phyloP scores from a whole-genome alignment of 2,888 invertebrate genomes.

The Gymnosoma rotundatum region DNA sequence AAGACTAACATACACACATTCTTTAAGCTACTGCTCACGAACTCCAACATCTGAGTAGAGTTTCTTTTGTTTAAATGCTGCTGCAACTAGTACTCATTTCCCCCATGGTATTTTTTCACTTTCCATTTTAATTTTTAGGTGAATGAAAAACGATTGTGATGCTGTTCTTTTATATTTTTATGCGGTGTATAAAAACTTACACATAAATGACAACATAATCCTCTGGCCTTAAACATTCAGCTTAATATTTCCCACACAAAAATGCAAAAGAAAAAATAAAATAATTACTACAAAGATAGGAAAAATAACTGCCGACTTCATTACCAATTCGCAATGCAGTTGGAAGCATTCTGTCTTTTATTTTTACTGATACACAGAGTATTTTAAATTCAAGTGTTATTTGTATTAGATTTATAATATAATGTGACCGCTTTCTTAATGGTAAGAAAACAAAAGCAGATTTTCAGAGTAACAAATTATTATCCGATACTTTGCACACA shows the following conservation, averaged over 20 bases:
- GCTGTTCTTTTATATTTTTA: constrained; percentile 67
- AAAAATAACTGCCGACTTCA: constrained; percentile 48
- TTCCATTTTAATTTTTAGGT: constrained; percentile 27
- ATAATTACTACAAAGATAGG: constrained; percentile 10
- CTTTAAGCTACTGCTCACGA: constrained; percentile 1
- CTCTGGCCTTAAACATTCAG: background rate
- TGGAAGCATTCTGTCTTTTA: constrained; percentile 40
- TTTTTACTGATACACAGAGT: constrained; percentile 29
- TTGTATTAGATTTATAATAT: background rate
- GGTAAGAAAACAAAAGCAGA: too few relatives aligned
- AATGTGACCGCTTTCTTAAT: too few relatives aligned
- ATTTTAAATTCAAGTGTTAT: constrained; percentile 16
- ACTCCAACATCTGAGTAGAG: constrained; percentile 29
- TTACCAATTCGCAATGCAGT: constrained; percentile 60
- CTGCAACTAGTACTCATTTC: constrained; percentile 69
- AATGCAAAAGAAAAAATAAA: constrained; percentile 12
- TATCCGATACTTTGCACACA: too few relatives aligned
- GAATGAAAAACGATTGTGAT: constrained; percentile 61
- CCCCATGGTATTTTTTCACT: constrained; percentile 62
- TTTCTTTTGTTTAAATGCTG: constrained; percentile 68
- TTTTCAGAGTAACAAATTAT: too few relatives aligned
- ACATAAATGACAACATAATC: background rate
- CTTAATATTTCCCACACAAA: constrained; percentile 27
- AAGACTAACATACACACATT: constrained; percentile 24
- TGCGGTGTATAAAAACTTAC: constrained; percentile 32